Base-by-base conservation (phyloP, 2,113 vertebrate genomes). In the Vidua chalybeata region DNA sequence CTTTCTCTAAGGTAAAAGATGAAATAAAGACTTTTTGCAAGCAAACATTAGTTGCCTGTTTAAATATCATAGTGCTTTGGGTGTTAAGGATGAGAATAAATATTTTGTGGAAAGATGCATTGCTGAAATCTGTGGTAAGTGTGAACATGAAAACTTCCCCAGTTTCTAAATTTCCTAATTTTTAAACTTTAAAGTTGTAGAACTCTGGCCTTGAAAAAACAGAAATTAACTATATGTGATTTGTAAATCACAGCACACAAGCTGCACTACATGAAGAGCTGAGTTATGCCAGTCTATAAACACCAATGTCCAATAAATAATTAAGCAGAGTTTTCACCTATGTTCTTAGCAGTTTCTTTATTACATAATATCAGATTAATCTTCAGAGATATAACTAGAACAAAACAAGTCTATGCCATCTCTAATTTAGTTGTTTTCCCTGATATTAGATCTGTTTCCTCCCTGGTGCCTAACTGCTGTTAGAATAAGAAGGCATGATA, bases 351-450 rank as follows among this genome's bases (percentile, higher is more conserved):
- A 59, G 9, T 81, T 87, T 95, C 54, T 90, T 95, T 45, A 27
- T 87, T 94, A 41, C 46, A 66, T 86, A 31, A 22, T 92, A 81
- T 58, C 37, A 67, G 63, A 28, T 91, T 79, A 4, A 71, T 90
- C 94, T 87, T 86, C 55, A 77, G 74, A 41, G 46, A 52, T 66
- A 75, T 63, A 91, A 64, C 77, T 59, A 69, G 94, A 95, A 75
- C 8, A 93, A 87, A 89, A 74, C 72, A 92, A 75, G 51, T 63
- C 83, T 90, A 86, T 86, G 13, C 10, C 39, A 96, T 80, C 35
- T 97, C 23, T 90, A 91, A 93, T 94, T 91, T 93, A 94, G 46
- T 86, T 96, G 72, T 96, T 97, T 97, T 91, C 93, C 28, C 37
- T 62, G 48, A 26, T 58, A 90, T 96, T 78, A 75, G 61, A 82